A percentile compares a stretch with the other conserved stretches of the same genome.
These are phyloP conservation scores for Oryzias sinensis DNA, from an alignment of 2,797 vertebrate species.

Conservation along the genomic window DNA sequence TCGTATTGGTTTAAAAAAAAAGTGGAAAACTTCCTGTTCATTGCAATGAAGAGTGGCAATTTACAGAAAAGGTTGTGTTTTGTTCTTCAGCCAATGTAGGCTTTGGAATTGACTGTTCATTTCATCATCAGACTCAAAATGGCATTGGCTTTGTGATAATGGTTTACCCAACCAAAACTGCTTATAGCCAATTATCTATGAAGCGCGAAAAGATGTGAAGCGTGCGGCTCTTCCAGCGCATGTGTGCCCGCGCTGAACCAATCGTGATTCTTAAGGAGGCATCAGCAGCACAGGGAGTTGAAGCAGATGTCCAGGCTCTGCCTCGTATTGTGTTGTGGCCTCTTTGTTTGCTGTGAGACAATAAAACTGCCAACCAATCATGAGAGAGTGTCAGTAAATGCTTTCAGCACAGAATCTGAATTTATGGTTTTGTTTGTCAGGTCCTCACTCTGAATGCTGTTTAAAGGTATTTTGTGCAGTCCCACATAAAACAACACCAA, in stretches of 20 bases:
- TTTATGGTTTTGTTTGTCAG: background rate
- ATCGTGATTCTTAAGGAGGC: too few relatives aligned
- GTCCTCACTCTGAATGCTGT: too few relatives aligned
- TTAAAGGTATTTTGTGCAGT: too few relatives aligned
- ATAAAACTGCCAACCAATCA: background rate
- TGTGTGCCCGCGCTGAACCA: too few relatives aligned
- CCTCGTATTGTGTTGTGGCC: background rate
- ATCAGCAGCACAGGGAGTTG: too few relatives aligned
- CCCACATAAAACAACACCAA: too few relatives aligned
- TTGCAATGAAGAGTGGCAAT: background rate
- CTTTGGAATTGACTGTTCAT: constrained; percentile 34
- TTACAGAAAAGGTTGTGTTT: background rate
- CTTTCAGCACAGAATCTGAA: background rate
- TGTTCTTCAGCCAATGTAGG: background rate
- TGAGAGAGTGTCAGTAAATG: too few relatives aligned
- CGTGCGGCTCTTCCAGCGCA: too few relatives aligned
- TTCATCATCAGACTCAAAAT: constrained; percentile 42
- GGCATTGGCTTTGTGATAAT: constrained; percentile 21
- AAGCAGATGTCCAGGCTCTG: background rate
- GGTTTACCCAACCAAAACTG: constrained; percentile 6
- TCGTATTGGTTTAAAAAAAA: constrained; percentile 4
- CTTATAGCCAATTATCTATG: background rate
- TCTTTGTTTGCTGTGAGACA: background rate
- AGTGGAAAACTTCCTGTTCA: background rate
- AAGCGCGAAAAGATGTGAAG: background rate